phyloP scores from a whole-genome alignment of 92 coral and sea anemone genomes.

The Epizoanthus rinbou region DNA sequence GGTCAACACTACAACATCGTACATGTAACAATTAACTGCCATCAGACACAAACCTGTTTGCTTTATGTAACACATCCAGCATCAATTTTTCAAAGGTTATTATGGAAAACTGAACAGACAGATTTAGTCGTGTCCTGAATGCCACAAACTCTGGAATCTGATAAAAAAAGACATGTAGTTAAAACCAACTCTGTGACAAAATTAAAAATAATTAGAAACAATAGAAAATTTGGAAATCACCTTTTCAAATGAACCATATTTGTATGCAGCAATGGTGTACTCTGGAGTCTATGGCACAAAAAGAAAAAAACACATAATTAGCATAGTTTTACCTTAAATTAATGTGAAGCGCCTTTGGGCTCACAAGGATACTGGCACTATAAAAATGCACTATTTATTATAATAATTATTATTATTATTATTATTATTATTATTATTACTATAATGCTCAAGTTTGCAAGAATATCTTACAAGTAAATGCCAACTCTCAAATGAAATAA shows the following conservation, averaged over 20 bases:
- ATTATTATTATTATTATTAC: too few relatives aligned
- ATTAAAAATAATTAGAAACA: background rate
- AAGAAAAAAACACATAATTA: background rate
- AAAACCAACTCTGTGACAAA: background rate
- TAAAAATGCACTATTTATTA: too few relatives aligned
- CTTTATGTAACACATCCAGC: constrained; percentile 70
- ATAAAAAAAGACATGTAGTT: background rate
- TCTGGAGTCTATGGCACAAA: constrained; percentile 80
- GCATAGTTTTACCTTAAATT: too few relatives aligned
- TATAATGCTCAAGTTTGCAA: too few relatives aligned
- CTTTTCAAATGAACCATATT: constrained; percentile 98
- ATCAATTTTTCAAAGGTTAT: constrained; percentile 83
- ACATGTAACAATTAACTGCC: background rate
- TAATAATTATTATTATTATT: too few relatives aligned
- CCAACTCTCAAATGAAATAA: too few relatives aligned
- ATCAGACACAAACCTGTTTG: constrained; percentile 70
- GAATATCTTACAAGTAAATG: too few relatives aligned
- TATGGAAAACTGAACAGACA: constrained; percentile 78
- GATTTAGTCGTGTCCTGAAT: constrained; percentile 75
- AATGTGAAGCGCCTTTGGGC: too few relatives aligned
- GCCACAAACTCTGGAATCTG: constrained; percentile 90
- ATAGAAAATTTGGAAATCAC: constrained; percentile 32
- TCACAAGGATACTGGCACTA: too few relatives aligned
- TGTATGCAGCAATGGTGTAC: constrained; percentile 92
- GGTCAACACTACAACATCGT: too few relatives aligned